Percentiles rank a stretch among this genome's conserved stretches.
phyloP scores from a whole-genome alignment of 2,113 vertebrate species.

The Myotis brandtii region DNA sequence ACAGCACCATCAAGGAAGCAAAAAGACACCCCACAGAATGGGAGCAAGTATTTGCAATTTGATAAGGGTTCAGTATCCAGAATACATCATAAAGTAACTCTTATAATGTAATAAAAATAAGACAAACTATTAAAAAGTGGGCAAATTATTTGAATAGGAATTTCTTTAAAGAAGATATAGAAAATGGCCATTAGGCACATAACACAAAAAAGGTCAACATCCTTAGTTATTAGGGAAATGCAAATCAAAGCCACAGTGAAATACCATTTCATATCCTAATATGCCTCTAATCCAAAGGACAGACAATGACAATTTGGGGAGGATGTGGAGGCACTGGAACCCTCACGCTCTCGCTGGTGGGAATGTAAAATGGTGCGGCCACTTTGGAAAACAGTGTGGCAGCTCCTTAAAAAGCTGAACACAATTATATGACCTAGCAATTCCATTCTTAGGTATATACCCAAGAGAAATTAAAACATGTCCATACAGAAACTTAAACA shows the following conservation, averaged over 20 bases:
- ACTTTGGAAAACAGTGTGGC: background rate
- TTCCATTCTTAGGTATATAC: background rate
- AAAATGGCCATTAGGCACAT: background rate
- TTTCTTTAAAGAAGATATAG: background rate
- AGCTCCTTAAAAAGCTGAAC: background rate
- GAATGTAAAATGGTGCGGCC: background rate
- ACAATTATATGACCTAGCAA: background rate
- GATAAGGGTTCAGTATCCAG: background rate
- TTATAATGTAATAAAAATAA: background rate
- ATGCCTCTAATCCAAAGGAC: background rate
- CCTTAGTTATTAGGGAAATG: background rate
- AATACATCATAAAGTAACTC: background rate
- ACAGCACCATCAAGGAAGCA: background rate
- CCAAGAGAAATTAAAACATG: background rate
- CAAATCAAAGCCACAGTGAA: background rate
- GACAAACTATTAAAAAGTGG: background rate
- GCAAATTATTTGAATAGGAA: background rate
- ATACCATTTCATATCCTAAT: background rate
- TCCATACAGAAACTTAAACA: background rate
- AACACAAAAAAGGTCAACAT: background rate
- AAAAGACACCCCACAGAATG: background rate
- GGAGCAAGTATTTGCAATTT: background rate
- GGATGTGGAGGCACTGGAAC: background rate
- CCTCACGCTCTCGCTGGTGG: background rate
- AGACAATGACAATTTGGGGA: background rate